These are phyloP conservation scores for Cassiopea xamachana DNA, from an alignment of 30 jellyfish, hydroid and myxozoan genomes.

Conservation along the genomic window DNA sequence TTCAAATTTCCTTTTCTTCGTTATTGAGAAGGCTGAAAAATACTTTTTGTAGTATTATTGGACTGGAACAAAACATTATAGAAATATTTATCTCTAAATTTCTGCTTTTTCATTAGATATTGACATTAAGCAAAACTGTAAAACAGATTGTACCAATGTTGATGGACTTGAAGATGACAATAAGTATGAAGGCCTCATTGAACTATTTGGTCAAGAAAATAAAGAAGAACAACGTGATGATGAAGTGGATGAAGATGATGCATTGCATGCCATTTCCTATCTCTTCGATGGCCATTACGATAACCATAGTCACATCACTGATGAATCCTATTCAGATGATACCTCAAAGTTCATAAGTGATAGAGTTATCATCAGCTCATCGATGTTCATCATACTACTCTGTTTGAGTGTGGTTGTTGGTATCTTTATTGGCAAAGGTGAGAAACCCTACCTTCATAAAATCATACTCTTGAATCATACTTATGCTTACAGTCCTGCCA, in stretches of 20 bases:
- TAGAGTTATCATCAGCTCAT: conserved; percentile 63
- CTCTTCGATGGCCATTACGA: conserved; percentile 5
- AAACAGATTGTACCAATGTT: conserved; percentile 1
- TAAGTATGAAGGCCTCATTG: conserved; percentile 58
- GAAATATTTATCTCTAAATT: not conserved
- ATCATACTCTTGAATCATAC: too few relatives aligned
- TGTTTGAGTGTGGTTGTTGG: conserved; percentile 68
- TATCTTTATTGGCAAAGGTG: conserved; percentile 67
- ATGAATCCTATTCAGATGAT: not conserved
- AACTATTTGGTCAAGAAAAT: conserved; percentile 26
- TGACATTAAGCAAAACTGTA: not conserved
- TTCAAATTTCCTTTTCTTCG: too few relatives aligned
- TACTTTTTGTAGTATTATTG: too few relatives aligned
- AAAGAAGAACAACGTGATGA: not conserved
- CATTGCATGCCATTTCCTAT: not conserved
- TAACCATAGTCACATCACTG: not conserved
- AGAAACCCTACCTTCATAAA: not conserved
- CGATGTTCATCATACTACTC: conserved; percentile 59
- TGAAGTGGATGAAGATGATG: conserved; percentile 7
- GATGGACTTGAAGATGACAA: conserved; percentile 15
- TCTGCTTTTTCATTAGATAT: not conserved
- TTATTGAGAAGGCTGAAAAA: too few relatives aligned
- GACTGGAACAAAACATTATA: too few relatives aligned
- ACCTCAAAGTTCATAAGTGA: conserved; percentile 24
- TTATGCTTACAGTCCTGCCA: too few relatives aligned